Base-by-base conservation (phyloP, 2,888 invertebrate species). In the Andrena chrysosceles region DNA sequence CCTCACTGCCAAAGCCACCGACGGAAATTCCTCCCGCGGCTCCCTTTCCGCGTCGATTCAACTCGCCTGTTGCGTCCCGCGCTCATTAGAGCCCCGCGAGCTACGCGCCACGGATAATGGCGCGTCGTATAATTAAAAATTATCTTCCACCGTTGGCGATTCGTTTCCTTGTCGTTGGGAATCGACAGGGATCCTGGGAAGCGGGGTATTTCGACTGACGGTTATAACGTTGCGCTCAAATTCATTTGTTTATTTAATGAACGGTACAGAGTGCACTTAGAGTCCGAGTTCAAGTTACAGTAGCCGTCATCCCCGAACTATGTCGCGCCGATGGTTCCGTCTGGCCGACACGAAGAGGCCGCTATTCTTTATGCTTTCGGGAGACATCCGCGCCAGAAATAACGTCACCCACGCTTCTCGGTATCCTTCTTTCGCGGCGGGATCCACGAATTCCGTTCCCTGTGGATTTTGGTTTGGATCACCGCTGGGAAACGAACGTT, bases 391-490 rank as follows among this genome's bases (percentile, higher is more conserved):
- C 62, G 77, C 87, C 85, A 82, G 80, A 87, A 87, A 87, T 87
- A 87, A 74, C 87, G 70, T 83, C 85, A 72, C 73, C 77, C 81
- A 72, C 85, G 81, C 78, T 69, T 67, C 88, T 49, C 16, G 16
- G 85, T 85, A 83, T 78, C 83, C 83, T 60, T 69, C 83, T 77
- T 75, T 79, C 81, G 71, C 82, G 67, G 64, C 49, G 73, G 70
- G 63, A 54, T 83, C 85, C 88, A 77, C 85, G 84, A 85, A 85
- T 85, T 78, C 76, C 64, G 54, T 23, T 56, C 52, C 35, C 29
- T 54, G 84, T 78, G 76, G 78, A 86, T 82, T 84, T 85, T 72
- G 78, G 87, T 82, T 82, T 59, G 87, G 60, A 84, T 89, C 85
- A 79, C 72, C 72, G 68, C 71, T 49, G 74, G 80, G 81, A 85